Evolutionary conservation across 2,888 invertebrate genomes (phyloP).

Genomic region (Caenorhabditis wallacei): DNA sequence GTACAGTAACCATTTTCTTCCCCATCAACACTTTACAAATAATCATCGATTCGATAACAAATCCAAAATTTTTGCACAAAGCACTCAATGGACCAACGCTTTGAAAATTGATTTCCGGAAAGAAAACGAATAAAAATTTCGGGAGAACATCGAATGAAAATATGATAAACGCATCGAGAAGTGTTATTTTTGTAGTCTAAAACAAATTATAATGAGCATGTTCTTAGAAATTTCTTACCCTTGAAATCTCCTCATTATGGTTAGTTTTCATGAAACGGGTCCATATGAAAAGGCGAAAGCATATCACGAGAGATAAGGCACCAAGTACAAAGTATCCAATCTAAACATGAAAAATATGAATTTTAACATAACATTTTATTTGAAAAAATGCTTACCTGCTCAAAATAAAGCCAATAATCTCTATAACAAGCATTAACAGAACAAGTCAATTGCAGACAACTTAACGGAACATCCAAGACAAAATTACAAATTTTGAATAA

Average conservation of each 20-base stretch:
- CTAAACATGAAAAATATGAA: not conserved
- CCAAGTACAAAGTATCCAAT: not conserved
- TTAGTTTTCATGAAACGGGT: not conserved
- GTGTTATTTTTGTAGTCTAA: constrained; percentile 7
- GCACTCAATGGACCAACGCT: constrained; percentile 19
- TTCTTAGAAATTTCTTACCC: not conserved
- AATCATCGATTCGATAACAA: constrained; percentile 3
- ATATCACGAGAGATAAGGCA: not conserved
- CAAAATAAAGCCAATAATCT: constrained; percentile 15
- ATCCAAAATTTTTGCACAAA: constrained; percentile 2
- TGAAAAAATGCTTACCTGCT: not conserved
- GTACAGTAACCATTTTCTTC: not conserved
- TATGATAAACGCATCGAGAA: constrained; percentile 7
- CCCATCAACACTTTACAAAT: constrained; percentile 5
- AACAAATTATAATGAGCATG: not conserved
- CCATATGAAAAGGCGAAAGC: not conserved
- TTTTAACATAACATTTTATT: not conserved
- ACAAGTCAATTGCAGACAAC: not conserved
- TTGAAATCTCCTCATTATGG: not conserved
- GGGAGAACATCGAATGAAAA: constrained; percentile 15
- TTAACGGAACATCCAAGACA: not conserved
- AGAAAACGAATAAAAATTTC: not conserved
- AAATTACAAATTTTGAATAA: constrained; percentile 2
- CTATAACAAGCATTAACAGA: constrained; percentile 1
- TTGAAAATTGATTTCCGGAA: constrained; percentile 15